Conservation (phyloP, 37 sponge, comb jelly and placozoan species). For the Haliclona indistincta region DNA sequence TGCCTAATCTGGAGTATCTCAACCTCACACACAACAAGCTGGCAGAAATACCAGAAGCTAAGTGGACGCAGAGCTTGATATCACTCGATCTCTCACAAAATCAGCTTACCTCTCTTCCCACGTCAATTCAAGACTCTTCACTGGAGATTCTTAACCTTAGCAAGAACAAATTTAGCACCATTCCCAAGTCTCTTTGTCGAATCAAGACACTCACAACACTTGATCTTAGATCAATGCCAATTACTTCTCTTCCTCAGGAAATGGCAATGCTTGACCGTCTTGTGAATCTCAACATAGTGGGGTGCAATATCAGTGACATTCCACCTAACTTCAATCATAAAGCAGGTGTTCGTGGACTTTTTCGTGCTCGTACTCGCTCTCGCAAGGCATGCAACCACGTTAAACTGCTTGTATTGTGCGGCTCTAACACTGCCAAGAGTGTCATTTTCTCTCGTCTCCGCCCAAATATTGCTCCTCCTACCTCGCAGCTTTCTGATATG, state of each 20-base stretch:
- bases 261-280: slow-evolving; percentile 63
- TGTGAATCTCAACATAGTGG: slow-evolving; percentile 51
- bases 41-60: slow-evolving; percentile 47
- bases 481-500: slow-evolving; percentile 15
- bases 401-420: slow-evolving; percentile 59
- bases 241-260: slow-evolving; percentile 58
- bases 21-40: slow-evolving; percentile 57
- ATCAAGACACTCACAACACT: slow-evolving; percentile 69
- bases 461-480: neutral
- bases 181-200: slow-evolving; percentile 69
- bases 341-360: slow-evolving; percentile 29
- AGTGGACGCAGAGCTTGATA: slow-evolving; percentile 58
- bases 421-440: slow-evolving; percentile 47
- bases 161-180: slow-evolving; percentile 46
- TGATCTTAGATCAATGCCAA: slow-evolving; percentile 52
- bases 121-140: slow-evolving; percentile 55
- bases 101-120: slow-evolving; percentile 51
- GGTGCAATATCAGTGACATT: slow-evolving; percentile 48
- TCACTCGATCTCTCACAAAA: slow-evolving; percentile 66
- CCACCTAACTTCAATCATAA: neutral
- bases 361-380: slow-evolving; percentile 51
- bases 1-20: slow-evolving; percentile 71
- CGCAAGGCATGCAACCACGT: slow-evolving; percentile 65
- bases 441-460: slow-evolving; percentile 42
- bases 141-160: slow-evolving; percentile 65